These are phyloP conservation scores for Falcunculus frontatus DNA, from an alignment of 2,113 vertebrate species.

Conservation along the genomic window DNA sequence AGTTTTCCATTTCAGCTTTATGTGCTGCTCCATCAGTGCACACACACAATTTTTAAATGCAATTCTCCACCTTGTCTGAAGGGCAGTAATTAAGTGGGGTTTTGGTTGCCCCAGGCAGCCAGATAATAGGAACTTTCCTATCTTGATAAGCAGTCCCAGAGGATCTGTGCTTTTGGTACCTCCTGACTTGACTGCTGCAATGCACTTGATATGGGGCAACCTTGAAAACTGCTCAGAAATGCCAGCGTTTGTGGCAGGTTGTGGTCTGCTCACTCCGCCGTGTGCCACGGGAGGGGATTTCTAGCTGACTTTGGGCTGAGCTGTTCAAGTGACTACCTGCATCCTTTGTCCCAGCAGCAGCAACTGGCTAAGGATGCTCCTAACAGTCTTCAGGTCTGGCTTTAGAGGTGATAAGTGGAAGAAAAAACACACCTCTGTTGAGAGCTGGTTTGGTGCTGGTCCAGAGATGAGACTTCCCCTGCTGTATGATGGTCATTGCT, in stretches of 20 bases:
- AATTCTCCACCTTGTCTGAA: slow-evolving; percentile 57
- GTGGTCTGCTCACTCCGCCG: neutral
- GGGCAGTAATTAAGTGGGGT: slow-evolving; percentile 46
- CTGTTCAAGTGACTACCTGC: neutral
- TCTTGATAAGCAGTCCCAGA: slow-evolving; percentile 41
- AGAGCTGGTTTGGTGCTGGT: neutral
- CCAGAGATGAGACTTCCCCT: neutral
- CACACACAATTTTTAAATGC: slow-evolving; percentile 25
- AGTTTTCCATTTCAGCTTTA: slow-evolving; percentile 42
- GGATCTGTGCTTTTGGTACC: slow-evolving; percentile 20
- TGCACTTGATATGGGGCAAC: neutral
- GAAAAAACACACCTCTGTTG: neutral
- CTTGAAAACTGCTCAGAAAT: neutral
- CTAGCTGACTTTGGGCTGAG: neutral
- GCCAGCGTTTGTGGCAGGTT: neutral
- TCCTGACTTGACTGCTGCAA: slow-evolving; percentile 5
- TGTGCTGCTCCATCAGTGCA: neutral
- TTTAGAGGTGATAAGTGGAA: neutral
- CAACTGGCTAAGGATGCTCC: neutral
- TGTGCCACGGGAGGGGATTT: neutral
- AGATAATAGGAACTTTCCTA: slow-evolving; percentile 56
- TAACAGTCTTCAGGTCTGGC: neutral
- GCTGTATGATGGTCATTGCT: neutral
- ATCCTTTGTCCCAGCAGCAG: neutral
- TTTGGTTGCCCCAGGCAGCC: slow-evolving; percentile 56